A percentile compares a stretch with the other conserved stretches of the same genome.
Conservation (phyloP, 2,113 vertebrate species). For the Platanista minor region DNA sequence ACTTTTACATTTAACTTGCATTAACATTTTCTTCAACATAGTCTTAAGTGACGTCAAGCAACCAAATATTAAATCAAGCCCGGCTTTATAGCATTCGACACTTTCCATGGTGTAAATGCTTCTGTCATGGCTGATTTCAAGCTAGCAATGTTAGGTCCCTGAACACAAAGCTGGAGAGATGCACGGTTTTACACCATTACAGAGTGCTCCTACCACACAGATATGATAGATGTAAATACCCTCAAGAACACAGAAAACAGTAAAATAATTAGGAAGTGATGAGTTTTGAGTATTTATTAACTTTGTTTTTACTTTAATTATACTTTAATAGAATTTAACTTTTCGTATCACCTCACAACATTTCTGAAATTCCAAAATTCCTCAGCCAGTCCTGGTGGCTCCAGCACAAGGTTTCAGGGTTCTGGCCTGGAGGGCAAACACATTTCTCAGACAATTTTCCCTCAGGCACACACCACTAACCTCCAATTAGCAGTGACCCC, state of each 20-base stretch:
- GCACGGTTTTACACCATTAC: neutral
- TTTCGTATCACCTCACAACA: neutral
- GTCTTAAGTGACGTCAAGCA: neutral
- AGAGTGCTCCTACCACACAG: neutral
- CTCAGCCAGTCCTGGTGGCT: neutral
- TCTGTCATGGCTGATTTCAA: neutral
- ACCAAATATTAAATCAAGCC: neutral
- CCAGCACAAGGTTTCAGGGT: neutral
- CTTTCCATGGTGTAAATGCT: neutral
- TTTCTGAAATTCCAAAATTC: neutral
- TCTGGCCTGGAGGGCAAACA: neutral
- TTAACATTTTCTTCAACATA: neutral
- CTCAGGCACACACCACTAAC: neutral
- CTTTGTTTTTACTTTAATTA: neutral
- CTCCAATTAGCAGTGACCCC: constrained; percentile 10
- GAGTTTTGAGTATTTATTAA: neutral
- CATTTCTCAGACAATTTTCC: neutral
- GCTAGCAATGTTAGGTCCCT: neutral
- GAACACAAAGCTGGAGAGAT: neutral
- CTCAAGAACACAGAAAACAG: neutral
- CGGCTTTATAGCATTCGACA: neutral
- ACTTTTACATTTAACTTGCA: neutral
- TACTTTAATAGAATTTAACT: neutral
- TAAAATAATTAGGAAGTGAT: neutral
- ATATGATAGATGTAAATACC: neutral